These are phyloP conservation scores for Vicugna pacos DNA, from an alignment of 2,113 vertebrate genomes.

Conservation along the genomic window DNA sequence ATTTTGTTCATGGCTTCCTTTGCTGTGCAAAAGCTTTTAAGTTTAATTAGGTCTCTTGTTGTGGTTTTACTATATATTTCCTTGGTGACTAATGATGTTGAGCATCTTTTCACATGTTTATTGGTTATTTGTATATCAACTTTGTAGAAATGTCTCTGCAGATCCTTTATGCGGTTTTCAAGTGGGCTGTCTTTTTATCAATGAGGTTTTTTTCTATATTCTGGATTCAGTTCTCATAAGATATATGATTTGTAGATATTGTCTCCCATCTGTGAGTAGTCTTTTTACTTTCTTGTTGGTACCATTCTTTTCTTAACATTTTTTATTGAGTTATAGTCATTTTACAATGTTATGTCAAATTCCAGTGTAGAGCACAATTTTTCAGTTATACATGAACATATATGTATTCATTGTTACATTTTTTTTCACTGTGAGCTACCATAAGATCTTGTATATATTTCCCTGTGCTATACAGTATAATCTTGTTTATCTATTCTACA, in stretches of 20 bases:
- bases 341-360: too few species aligned
- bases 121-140: not conserved
- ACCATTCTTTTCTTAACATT: not conserved
- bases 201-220: not conserved
- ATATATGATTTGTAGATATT: conserved; percentile 30
- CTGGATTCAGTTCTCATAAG: not conserved
- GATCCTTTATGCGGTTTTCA: not conserved
- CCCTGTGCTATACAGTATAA: too few species aligned
- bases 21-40: too few species aligned
- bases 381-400: too few species aligned
- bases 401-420: too few species aligned
- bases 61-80: not conserved
- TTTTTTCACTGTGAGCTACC: too few species aligned
- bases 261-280: conserved; percentile 1
- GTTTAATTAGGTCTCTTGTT: too few species aligned
- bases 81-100: not conserved
- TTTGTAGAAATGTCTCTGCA: conserved; percentile 41
- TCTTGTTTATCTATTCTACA: too few species aligned
- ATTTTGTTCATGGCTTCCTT: too few species aligned
- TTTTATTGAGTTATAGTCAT: too few species aligned
- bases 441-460: too few species aligned
- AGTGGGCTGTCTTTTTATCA: not conserved
- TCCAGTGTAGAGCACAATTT: too few species aligned
- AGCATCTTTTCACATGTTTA: not conserved
- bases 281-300: not conserved